Conservation (phyloP, 2,888 invertebrate genomes). For the Caradrina kadenii region DNA sequence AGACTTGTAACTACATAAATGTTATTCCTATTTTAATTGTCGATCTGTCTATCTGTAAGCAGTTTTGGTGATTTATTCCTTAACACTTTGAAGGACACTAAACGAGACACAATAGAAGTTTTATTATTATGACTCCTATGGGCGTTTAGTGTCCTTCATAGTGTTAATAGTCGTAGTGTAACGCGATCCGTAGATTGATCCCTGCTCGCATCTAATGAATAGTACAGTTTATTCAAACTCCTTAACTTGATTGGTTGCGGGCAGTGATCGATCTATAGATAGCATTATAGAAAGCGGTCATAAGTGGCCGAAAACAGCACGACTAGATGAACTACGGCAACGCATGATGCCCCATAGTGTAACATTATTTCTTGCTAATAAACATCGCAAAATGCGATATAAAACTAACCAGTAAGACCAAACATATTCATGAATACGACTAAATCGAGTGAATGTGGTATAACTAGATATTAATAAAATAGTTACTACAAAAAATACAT, state of each 20-base stretch:
- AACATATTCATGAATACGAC: conserved; percentile 8
- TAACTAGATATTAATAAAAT: too few species aligned
- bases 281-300: too few species aligned
- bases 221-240: too few species aligned
- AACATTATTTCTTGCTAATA: background rate
- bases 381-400: conserved; percentile 15
- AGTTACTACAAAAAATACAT: background rate
- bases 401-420: background rate
- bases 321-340: background rate
- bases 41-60: conserved; percentile 8
- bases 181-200: too few species aligned
- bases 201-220: too few species aligned
- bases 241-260: too few species aligned
- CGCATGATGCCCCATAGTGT: conserved; percentile 26
- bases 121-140: too few species aligned
- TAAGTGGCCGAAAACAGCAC: background rate
- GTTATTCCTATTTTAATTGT: conserved; percentile 12
- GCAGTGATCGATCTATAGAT: too few species aligned
- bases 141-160: too few species aligned
- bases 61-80: background rate
- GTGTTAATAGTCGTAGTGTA: too few species aligned
- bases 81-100: too few species aligned
- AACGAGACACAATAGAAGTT: too few species aligned
- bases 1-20: background rate
- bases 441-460: background rate